Conservation (phyloP, 92 coral and sea anemone species). For the Umimayanthus kanabou region DNA sequence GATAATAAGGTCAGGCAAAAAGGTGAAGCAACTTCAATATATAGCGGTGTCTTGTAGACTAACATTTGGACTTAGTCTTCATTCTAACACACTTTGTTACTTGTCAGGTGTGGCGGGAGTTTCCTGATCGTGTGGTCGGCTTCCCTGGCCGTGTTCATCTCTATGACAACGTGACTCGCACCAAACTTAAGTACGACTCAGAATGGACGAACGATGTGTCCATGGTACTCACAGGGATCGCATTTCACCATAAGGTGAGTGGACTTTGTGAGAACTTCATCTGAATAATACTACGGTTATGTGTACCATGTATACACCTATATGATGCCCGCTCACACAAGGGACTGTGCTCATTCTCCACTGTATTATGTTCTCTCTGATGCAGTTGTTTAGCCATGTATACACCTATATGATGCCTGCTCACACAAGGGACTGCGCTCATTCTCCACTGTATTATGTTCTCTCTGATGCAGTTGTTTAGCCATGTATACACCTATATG, state of each 20-base stretch:
- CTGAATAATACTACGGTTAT: background rate
- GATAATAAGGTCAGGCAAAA: too few relatives aligned
- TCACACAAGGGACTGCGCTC: too few relatives aligned
- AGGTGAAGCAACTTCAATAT: background rate
- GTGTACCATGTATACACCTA: too few relatives aligned
- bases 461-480: too few relatives aligned
- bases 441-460: too few relatives aligned
- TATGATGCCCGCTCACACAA: too few relatives aligned
- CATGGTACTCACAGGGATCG: constrained; percentile 95
- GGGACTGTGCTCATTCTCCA: too few relatives aligned
- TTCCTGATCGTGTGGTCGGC: constrained; percentile 96
- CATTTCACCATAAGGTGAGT: constrained; percentile 94
- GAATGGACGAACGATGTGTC: constrained; percentile 98
- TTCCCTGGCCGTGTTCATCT: constrained; percentile 97
- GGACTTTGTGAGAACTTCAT: background rate
- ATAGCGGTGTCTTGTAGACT: background rate
- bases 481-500: background rate
- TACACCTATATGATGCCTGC: too few relatives aligned
- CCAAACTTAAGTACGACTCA: constrained; percentile 80
- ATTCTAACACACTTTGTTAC: too few relatives aligned
- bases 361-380: too few relatives aligned
- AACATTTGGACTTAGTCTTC: background rate
- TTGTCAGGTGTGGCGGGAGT: constrained; percentile 88
- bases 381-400: too few relatives aligned
- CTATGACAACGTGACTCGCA: constrained; percentile 57